A percentile compares a stretch with the other conserved stretches of the same genome.
Conservation (phyloP, 2,797 vertebrate genomes). For the Threskiornis aethiopicus region DNA sequence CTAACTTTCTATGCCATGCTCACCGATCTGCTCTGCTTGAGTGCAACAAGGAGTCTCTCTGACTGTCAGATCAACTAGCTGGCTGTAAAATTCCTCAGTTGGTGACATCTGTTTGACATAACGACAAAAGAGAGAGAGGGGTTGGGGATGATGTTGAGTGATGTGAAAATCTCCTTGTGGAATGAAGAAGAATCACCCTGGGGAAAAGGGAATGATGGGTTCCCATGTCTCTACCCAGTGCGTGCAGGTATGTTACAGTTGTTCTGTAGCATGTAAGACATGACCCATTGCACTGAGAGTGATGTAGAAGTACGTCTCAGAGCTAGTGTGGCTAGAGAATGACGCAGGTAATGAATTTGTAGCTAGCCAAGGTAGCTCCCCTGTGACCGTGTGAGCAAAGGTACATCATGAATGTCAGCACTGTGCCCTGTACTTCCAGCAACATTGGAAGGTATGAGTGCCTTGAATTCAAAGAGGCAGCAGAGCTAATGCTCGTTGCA, state of each 20-base stretch:
- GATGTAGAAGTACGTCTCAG: neutral
- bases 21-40: neutral
- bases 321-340: neutral
- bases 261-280: neutral
- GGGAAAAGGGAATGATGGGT: neutral
- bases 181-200: neutral
- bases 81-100: neutral
- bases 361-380: neutral
- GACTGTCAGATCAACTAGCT: neutral
- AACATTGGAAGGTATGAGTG: neutral
- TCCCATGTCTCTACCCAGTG: neutral
- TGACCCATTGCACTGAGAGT: accelerated
- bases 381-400: neutral
- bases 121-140: neutral
- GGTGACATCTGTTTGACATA: neutral
- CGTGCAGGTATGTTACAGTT: neutral
- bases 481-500: neutral
- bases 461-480: neutral
- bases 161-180: neutral
- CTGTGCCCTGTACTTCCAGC: neutral
- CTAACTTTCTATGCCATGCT: neutral
- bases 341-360: neutral
- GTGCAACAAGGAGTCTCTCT: neutral
- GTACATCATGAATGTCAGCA: neutral
- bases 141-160: neutral